Conservation (phyloP, 2,797 vertebrate species). For the Acanthurus leucopareius region DNA sequence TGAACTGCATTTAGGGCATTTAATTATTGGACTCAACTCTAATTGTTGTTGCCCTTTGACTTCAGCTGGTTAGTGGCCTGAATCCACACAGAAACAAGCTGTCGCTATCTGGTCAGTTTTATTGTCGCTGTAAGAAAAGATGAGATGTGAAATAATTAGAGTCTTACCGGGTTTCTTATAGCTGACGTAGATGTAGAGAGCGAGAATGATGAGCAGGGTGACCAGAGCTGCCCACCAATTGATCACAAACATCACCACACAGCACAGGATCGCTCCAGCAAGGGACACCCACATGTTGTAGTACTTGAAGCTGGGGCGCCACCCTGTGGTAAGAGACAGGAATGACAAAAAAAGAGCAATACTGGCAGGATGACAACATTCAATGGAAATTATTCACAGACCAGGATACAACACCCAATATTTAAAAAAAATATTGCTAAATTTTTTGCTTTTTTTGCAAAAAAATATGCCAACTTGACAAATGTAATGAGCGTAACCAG, state of each 20-base stretch:
- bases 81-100: too few relatives aligned
- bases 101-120: too few relatives aligned
- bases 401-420: too few relatives aligned
- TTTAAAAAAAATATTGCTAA: too few relatives aligned
- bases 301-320: constrained; percentile 98
- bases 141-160: rapidly evolving
- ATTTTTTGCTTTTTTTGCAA: background rate
- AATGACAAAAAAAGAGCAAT: background rate
- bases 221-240: constrained; percentile 98
- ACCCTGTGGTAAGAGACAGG: constrained; percentile 83
- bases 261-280: constrained; percentile 92
- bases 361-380: background rate
- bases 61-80: too few relatives aligned
- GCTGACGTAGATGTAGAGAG: constrained; percentile 96
- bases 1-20: too few relatives aligned
- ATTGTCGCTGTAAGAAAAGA: background rate
- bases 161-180: constrained; percentile 95
- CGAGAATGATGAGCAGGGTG: constrained; percentile 95
- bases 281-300: constrained; percentile 99
- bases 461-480: background rate
- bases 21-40: too few relatives aligned
- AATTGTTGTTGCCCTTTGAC: too few relatives aligned
- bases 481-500: background rate
- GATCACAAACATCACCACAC: constrained; percentile 98
- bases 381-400: background rate